Base-by-base conservation (phyloP, 2,113 vertebrate species). In the Baryphthengus martii region DNA sequence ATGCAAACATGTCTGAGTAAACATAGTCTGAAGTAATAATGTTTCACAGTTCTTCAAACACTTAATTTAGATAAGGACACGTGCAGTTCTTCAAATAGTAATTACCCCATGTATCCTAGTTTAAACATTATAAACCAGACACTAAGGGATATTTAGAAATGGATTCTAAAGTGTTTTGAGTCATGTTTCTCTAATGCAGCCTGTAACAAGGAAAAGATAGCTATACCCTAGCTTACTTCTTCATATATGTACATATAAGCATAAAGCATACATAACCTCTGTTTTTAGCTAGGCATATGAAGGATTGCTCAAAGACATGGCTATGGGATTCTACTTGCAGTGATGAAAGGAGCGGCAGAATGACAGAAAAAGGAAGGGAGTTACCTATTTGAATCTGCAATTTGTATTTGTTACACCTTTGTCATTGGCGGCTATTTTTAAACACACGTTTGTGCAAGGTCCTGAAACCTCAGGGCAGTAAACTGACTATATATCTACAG, bases 41-140 rank as follows among this genome's bases (percentile, higher is more conserved):
- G 94, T 95, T 97, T 97, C 89, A 89, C 62, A 67, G 85, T 97
- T 98, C 91, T 97, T 95, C 94, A 97, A 95, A 93, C 77, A 96
- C 95, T 97, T 97, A 90, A 91, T 93, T 95, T 95, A 78, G 68
- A 74, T 96, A 95, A 95, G 61, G 56, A 78, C 16, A 40, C 3
- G 10, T 74, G 40, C 65, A 96, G 79, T 95, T 79, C 95, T 97
- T 97, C 92, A 89, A 78, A 79, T 56, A 89, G 95, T 88, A 90
- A 52, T 94, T 85, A 93, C 39, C 40, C 67, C 52, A 7, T 59
- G 68, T 82, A 88, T 94, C 53, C 61, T 86, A 87, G 86, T 96
- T 96, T 91, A 86, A 91, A 94, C 94, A 89, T 95, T 95, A 95
- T 66, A 89, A 95, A 89, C 31, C 53, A 86, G 90, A 92, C 79